Evolutionary conservation across 1,140 invertebrate species (phyloP).

Genomic region (Tenebrio molitor): DNA sequence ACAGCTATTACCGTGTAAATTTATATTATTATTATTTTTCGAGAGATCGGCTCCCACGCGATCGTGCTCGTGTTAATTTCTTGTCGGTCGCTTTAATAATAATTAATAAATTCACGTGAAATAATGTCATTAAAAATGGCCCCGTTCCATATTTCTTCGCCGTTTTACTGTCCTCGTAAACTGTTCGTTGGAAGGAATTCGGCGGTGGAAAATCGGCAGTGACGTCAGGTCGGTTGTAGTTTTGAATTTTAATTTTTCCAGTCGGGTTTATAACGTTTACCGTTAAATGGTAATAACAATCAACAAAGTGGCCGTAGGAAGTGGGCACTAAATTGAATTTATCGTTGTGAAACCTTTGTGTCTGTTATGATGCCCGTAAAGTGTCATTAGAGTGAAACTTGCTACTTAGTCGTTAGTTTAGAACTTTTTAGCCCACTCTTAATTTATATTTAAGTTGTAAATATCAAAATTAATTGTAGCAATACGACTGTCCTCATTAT

Average conservation of each 20-base stretch:
- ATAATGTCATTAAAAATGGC: constrained; percentile 9
- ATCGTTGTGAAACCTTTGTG: neutral
- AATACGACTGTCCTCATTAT: no score
- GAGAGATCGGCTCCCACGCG: neutral
- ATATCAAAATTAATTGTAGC: no score
- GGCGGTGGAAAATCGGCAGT: no score
- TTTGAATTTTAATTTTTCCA: constrained; percentile 11
- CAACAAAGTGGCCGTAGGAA: constrained; percentile 2
- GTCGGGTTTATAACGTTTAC: neutral
- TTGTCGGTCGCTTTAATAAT: neutral
- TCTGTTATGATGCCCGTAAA: neutral
- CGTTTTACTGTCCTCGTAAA: neutral
- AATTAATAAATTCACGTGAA: constrained; percentile 15
- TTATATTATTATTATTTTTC: constrained; percentile 6
- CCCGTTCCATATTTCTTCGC: neutral
- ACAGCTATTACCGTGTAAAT: neutral
- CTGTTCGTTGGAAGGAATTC: neutral
- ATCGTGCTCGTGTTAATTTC: neutral
- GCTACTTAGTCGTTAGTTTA: neutral
- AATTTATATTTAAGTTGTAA: no score
- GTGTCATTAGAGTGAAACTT: neutral
- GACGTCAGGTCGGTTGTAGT: neutral
- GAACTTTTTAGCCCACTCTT: no score
- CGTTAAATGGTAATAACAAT: constrained; percentile 13
- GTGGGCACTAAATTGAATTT: constrained; percentile 3